Percentiles rank a stretch among this genome's conserved stretches.
These are phyloP conservation scores for Elephas maximus DNA, from an alignment of 2,113 vertebrate genomes.

Conservation along the genomic window DNA sequence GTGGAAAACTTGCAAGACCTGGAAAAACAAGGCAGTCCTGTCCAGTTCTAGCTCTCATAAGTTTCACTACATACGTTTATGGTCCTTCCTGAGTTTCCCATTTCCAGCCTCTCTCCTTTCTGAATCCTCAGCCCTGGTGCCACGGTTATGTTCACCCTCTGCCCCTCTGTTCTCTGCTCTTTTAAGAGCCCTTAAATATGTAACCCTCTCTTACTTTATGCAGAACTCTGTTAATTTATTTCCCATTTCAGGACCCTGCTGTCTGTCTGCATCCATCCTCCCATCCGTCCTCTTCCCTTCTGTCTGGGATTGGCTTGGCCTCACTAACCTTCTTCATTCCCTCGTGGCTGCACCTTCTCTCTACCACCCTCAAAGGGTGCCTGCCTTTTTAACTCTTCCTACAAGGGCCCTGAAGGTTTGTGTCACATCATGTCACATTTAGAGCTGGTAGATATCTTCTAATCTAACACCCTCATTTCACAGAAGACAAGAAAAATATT, in stretches of 20 bases:
- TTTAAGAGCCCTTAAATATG: neutral
- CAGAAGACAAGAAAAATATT: neutral
- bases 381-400: neutral
- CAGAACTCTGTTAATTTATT: neutral
- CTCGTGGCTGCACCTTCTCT: neutral
- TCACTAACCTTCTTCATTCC: neutral
- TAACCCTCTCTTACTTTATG: neutral
- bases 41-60: too few relatives aligned
- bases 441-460: neutral
- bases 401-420: neutral
- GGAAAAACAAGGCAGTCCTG: too few relatives aligned
- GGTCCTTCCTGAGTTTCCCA: neutral
- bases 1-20: too few relatives aligned
- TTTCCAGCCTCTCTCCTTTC: slow-evolving; percentile 8
- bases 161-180: neutral
- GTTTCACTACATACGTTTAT: neutral
- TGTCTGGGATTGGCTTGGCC: neutral
- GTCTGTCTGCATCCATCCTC: neutral
- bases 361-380: neutral
- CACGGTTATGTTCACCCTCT: neutral
- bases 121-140: slow-evolving; percentile 12
- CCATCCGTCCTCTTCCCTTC: neutral
- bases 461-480: neutral
- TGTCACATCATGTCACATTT: neutral
- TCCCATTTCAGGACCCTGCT: neutral